A percentile compares a stretch with the other conserved stretches of the same genome.
Evolutionary conservation across 2,797 vertebrate species (phyloP).

Genomic region (Premnoplex brunnescens): DNA sequence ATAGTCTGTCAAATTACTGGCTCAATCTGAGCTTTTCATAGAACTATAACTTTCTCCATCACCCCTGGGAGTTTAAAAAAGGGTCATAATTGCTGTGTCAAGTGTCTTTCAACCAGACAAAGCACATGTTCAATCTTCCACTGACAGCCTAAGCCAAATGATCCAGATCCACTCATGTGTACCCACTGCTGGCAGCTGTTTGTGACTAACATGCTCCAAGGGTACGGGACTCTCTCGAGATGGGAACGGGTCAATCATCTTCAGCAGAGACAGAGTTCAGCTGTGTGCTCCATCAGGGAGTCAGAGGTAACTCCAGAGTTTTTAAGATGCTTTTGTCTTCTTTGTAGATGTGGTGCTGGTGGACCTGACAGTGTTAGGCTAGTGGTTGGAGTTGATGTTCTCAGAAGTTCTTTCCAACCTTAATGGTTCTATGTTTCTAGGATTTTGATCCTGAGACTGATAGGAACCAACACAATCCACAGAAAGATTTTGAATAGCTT

Average conservation of each 20-base stretch:
- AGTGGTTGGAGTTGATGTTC: background rate
- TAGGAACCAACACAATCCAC: background rate
- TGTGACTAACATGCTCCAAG: background rate
- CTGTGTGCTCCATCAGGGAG: fast-evolving
- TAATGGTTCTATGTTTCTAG: background rate
- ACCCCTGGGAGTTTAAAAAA: background rate
- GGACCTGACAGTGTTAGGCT: background rate
- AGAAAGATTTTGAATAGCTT: background rate
- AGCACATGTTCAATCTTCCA: background rate
- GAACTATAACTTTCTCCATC: background rate
- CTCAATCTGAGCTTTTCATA: background rate
- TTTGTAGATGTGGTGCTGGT: background rate
- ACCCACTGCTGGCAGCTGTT: background rate
- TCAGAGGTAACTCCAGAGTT: background rate
- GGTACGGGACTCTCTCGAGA: fast-evolving
- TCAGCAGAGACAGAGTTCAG: background rate
- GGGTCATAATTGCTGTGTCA: background rate
- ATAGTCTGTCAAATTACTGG: background rate
- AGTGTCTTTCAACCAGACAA: background rate
- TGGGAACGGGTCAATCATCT: background rate
- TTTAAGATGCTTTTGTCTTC: background rate
- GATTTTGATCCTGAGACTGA: background rate
- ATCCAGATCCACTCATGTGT: background rate
- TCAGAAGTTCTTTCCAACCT: background rate
- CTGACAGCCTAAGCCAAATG: background rate